phyloP scores from a whole-genome alignment of 2,888 invertebrate species.

The Micropterix aruncella region DNA sequence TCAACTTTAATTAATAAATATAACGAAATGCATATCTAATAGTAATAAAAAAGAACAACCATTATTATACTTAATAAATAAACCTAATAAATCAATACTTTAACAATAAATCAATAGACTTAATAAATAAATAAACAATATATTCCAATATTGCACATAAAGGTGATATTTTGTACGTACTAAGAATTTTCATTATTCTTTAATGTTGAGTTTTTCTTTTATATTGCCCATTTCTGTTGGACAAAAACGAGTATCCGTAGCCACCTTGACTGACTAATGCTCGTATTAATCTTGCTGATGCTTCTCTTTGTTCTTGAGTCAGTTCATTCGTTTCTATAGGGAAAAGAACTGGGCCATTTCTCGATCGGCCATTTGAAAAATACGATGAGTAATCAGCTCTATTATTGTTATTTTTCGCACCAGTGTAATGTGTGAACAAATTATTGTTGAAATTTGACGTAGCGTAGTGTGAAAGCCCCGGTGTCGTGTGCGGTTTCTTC shows the following conservation, averaged over 20 bases:
- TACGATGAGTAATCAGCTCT: constrained; percentile 11
- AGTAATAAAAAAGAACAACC: too few relatives aligned
- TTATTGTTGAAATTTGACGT: constrained; percentile 11
- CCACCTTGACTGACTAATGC: constrained; percentile 11
- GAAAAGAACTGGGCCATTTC: constrained; percentile 9
- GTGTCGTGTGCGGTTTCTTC: constrained; percentile 27
- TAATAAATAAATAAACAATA: too few relatives aligned
- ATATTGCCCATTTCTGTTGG: constrained; percentile 15
- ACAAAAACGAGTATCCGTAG: constrained; percentile 6
- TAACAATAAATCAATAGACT: too few relatives aligned
- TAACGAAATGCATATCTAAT: too few relatives aligned
- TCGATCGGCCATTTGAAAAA: constrained; percentile 8
- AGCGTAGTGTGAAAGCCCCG: constrained; percentile 31
- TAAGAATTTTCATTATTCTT: too few relatives aligned
- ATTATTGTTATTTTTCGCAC: constrained; percentile 3
- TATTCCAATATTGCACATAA: too few relatives aligned
- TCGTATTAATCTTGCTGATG: constrained; percentile 11
- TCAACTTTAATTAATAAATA: too few relatives aligned
- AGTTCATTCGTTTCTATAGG: constrained; percentile 7
- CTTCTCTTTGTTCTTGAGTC: constrained; percentile 8
- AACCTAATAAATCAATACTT: too few relatives aligned
- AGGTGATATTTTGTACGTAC: too few relatives aligned
- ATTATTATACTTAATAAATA: too few relatives aligned
- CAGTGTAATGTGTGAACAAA: background rate
- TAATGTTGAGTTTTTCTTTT: too few relatives aligned